phyloP scores from a whole-genome alignment of 1,140 invertebrate species.

The Ceratosolen solmsi region DNA sequence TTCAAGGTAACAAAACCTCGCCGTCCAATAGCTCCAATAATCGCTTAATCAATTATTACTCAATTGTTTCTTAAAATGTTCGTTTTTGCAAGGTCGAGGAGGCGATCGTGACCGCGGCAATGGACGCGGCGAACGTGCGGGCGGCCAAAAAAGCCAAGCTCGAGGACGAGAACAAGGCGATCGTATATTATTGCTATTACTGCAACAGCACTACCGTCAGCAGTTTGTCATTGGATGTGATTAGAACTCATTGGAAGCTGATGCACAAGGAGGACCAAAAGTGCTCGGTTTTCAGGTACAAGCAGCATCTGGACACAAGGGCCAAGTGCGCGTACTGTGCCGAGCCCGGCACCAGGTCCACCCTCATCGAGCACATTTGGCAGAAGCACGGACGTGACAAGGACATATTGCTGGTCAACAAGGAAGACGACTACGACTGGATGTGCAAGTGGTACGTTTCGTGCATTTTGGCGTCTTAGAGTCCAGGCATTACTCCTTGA shows the following conservation, averaged over 20 bases:
- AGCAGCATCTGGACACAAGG: constrained; percentile 19
- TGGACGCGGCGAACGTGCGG: neutral
- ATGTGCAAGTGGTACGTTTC: constrained; percentile 59
- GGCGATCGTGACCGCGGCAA: constrained; percentile 29
- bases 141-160: constrained; percentile 37
- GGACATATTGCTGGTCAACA: constrained; percentile 17
- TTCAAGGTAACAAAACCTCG: constrained; percentile 23
- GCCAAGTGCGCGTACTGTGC: constrained; percentile 51
- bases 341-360: constrained; percentile 42
- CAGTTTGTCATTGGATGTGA: constrained; percentile 21
- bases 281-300: constrained; percentile 36
- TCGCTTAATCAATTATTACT: neutral
- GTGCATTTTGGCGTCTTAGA: neutral
- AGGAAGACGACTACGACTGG: constrained; percentile 60
- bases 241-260: constrained; percentile 45
- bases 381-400: constrained; percentile 54
- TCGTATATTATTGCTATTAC: constrained; percentile 44
- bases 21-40: too few species aligned
- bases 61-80: constrained; percentile 46
- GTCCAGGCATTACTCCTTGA: too few species aligned
- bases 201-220: constrained; percentile 41
- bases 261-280: constrained; percentile 30
- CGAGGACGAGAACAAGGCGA: constrained; percentile 36
- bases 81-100: constrained; percentile 38
- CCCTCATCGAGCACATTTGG: constrained; percentile 55